Conservation (phyloP, 2,113 vertebrate species). For the Dendrocopos noguchii region DNA sequence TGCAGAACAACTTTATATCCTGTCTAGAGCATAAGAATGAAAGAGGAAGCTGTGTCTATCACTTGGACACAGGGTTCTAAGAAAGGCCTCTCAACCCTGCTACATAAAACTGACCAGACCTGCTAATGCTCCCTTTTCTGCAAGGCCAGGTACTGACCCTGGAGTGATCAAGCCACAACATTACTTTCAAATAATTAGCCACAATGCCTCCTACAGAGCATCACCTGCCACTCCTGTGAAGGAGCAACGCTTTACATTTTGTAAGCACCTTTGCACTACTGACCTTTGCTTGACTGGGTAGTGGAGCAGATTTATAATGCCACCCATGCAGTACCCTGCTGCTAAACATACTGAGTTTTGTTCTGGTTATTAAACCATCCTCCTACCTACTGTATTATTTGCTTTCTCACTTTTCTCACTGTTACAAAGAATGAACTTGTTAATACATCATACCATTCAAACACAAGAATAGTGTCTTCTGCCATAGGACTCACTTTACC, state of each 20-base stretch:
- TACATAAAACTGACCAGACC: neutral
- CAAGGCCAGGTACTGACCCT: neutral
- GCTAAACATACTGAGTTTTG: neutral
- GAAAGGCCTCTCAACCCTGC: neutral
- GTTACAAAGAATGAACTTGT: neutral
- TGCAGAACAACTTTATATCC: neutral
- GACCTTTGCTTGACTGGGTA: neutral
- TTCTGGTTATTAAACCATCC: neutral
- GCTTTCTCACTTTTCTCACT: neutral
- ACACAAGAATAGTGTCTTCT: neutral
- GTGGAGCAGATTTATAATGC: neutral
- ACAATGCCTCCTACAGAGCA: neutral
- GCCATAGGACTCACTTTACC: conserved; percentile 73
- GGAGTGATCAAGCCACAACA: neutral
- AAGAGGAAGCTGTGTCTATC: neutral
- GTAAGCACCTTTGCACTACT: neutral
- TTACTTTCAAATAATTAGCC: neutral
- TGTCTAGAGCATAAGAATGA: neutral
- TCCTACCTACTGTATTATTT: neutral
- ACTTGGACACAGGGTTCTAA: neutral
- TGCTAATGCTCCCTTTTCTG: neutral
- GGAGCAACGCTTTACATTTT: neutral
- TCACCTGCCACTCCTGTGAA: neutral
- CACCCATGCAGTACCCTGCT: neutral
- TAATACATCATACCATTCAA: neutral